Evolutionary conservation across 1,140 invertebrate species (phyloP).

Genomic region (Zaprionus ghesquierei): DNA sequence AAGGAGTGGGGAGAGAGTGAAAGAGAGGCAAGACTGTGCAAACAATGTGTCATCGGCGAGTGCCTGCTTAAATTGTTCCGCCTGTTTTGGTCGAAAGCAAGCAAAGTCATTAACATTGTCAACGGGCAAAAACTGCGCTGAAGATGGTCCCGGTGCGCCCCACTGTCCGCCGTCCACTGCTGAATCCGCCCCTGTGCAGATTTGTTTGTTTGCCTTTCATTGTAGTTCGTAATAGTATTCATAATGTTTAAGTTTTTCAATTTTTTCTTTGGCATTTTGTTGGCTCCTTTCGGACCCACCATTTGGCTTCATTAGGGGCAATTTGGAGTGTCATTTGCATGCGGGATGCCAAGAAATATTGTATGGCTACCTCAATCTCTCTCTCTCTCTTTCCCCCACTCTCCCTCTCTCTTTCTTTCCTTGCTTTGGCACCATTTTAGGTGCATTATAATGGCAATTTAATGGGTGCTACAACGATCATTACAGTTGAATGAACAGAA

Average conservation of each 20-base stretch:
- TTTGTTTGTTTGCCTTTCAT: not conserved
- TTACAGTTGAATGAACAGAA: slow-evolving; percentile 5
- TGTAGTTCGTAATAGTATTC: slow-evolving; percentile 34
- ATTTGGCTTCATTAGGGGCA: slow-evolving; percentile 57
- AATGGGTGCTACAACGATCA: slow-evolving; percentile 39
- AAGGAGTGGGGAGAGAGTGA: not conserved
- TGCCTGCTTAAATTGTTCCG: slow-evolving; percentile 40
- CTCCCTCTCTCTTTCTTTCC: too few species aligned
- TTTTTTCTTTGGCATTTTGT: not conserved
- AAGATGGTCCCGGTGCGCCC: not conserved
- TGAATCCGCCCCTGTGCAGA: not conserved
- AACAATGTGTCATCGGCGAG: slow-evolving; percentile 57
- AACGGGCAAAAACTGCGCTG: slow-evolving; percentile 10
- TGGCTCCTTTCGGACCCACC: not conserved
- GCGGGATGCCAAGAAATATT: slow-evolving; percentile 26
- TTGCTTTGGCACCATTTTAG: not conserved
- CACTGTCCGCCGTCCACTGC: not conserved
- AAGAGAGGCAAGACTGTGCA: not conserved
- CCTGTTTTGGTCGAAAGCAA: slow-evolving; percentile 4
- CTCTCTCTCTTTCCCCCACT: too few species aligned
- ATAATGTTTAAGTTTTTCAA: slow-evolving; percentile 38
- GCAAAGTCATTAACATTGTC: slow-evolving; percentile 69
- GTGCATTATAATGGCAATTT: slow-evolving; percentile 59
- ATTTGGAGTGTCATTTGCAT: slow-evolving; percentile 54
- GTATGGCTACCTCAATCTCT: not conserved